A percentile compares a stretch with the other conserved stretches of the same genome.
Conservation (phyloP, 2,113 vertebrate genomes). For the Gavia stellata region DNA sequence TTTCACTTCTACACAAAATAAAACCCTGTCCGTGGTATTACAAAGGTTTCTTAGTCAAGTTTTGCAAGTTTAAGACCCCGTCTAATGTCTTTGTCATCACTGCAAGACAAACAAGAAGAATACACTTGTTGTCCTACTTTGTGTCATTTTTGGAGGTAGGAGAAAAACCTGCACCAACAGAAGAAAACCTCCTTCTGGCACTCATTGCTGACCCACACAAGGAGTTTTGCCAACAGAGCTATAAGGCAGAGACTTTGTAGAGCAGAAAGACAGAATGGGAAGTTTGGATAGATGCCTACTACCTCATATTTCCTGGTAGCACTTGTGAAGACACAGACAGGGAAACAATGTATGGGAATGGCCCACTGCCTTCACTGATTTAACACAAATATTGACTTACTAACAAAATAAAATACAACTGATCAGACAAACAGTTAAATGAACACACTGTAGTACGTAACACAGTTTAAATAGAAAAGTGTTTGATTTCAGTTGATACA, state of each 20-base stretch:
- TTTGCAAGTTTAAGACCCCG: neutral
- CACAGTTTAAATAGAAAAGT: neutral
- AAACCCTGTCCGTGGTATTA: neutral
- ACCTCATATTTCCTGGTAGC: neutral
- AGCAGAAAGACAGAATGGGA: neutral
- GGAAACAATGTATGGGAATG: fast-evolving
- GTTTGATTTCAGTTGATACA: neutral
- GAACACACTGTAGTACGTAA: neutral
- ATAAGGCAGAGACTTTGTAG: neutral
- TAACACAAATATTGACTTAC: neutral
- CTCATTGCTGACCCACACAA: neutral
- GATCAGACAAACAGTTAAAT: neutral
- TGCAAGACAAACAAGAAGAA: neutral
- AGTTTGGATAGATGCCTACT: neutral
- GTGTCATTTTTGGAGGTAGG: neutral
- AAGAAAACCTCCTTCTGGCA: neutral
- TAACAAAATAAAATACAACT: neutral
- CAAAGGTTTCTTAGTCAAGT: neutral
- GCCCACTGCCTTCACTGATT: neutral
- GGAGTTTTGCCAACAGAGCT: neutral
- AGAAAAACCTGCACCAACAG: neutral
- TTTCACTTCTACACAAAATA: neutral
- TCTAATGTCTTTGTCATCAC: neutral
- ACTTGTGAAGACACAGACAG: neutral
- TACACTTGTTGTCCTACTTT: neutral